Conservation (phyloP, 2,888 invertebrate genomes). For the Dynastes maya region DNA sequence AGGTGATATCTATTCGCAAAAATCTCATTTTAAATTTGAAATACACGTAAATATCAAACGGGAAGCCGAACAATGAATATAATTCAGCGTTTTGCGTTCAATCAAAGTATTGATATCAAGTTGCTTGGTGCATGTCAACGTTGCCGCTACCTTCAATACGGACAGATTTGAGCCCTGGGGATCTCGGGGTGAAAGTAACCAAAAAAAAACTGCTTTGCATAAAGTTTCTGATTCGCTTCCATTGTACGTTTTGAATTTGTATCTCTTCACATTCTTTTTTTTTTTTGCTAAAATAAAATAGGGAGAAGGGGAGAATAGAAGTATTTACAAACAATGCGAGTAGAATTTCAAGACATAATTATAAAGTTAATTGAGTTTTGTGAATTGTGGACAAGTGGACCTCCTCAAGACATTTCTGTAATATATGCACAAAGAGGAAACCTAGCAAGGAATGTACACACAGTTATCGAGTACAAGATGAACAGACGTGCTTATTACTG, state of each 20-base stretch:
- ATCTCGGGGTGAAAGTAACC: neutral
- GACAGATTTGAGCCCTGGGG: neutral
- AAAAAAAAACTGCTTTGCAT: slow-evolving; percentile 32
- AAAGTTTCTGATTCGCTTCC: slow-evolving; percentile 10
- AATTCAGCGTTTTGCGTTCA: slow-evolving; percentile 51
- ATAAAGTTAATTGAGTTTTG: slow-evolving; percentile 45
- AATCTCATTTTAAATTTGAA: slow-evolving; percentile 35
- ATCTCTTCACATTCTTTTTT: neutral
- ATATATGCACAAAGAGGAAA: slow-evolving; percentile 14
- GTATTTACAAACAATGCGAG: slow-evolving; percentile 2
- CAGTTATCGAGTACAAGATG: slow-evolving; percentile 33
- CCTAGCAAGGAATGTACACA: slow-evolving; percentile 29
- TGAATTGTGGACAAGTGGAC: slow-evolving; percentile 22
- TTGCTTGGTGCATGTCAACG: slow-evolving; percentile 31
- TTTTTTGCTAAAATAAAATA: neutral
- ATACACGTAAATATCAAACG: slow-evolving; percentile 26
- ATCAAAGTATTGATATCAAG: slow-evolving; percentile 49
- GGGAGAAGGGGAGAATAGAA: neutral
- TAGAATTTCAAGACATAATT: slow-evolving; percentile 14
- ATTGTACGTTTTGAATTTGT: neutral
- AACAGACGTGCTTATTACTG: slow-evolving; percentile 41
- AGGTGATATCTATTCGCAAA: slow-evolving; percentile 5
- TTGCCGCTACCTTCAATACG: neutral
- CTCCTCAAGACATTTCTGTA: slow-evolving; percentile 17
- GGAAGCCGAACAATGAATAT: slow-evolving; percentile 47